A percentile compares a stretch with the other conserved stretches of the same genome.
These are phyloP conservation scores for Hedya salicella DNA, from an alignment of 2,888 invertebrate genomes.

Conservation along the genomic window DNA sequence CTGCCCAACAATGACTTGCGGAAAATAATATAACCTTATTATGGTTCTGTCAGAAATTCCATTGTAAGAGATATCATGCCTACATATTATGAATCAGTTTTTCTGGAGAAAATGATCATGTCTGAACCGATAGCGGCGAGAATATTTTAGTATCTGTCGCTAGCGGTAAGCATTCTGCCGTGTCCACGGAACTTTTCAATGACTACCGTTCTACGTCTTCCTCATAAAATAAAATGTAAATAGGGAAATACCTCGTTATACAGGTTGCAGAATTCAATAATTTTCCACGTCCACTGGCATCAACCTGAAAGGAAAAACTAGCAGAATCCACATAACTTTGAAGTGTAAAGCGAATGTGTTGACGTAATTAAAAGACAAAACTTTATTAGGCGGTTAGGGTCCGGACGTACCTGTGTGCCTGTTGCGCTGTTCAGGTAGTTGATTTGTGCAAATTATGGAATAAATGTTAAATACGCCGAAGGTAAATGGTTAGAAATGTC, in stretches of 20 bases:
- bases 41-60: constrained; percentile 48
- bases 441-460: too few species aligned
- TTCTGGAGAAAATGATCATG: not conserved
- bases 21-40: constrained; percentile 64
- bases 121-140: too few species aligned
- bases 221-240: not conserved
- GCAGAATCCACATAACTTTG: not conserved
- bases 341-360: not conserved
- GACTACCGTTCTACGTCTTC: too few species aligned
- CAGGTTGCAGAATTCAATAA: not conserved
- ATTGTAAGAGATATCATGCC: constrained; percentile 29
- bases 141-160: too few species aligned
- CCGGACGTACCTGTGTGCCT: too few species aligned
- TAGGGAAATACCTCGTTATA: not conserved
- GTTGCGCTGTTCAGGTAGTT: too few species aligned
- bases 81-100: not conserved
- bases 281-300: not conserved
- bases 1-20: constrained; percentile 67
- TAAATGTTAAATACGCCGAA: not conserved
- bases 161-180: too few species aligned
- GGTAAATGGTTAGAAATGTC: not conserved
- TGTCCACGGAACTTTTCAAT: too few species aligned
- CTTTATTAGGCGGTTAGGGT: not conserved
- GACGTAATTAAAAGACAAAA: not conserved
- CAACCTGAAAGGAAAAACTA: not conserved